A percentile compares a stretch with the other conserved stretches of the same genome.
phyloP scores from a whole-genome alignment of 2,888 invertebrate species.

The Oligia fasciuncula region DNA sequence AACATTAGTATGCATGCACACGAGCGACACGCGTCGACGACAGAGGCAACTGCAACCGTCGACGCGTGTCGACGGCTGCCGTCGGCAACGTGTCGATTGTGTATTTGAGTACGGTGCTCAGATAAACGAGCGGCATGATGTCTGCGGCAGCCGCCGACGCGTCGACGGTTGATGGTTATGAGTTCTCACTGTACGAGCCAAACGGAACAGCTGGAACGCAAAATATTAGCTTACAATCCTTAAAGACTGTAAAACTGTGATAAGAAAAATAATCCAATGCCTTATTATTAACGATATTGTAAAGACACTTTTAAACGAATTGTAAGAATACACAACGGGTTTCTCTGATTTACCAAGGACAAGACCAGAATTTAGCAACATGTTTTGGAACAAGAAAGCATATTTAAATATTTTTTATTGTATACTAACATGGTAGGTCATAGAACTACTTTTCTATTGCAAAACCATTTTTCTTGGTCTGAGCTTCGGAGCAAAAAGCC shows the following conservation, averaged over 20 bases:
- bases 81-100: no score
- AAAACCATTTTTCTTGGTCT: background rate
- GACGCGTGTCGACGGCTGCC: no score
- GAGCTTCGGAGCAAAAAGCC: background rate
- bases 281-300: background rate
- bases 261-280: background rate
- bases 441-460: background rate
- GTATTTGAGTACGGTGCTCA: no score
- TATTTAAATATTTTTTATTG: background rate
- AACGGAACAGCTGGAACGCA: background rate
- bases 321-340: background rate
- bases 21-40: no score
- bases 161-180: background rate
- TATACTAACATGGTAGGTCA: background rate
- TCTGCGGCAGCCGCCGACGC: no score
- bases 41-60: no score
- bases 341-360: background rate
- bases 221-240: slow-evolving; percentile 1
- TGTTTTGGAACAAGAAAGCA: background rate
- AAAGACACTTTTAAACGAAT: background rate
- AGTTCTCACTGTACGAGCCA: background rate
- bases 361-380: background rate
- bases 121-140: no score
- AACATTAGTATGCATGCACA: no score
- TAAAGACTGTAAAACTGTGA: background rate